Evolutionary conservation across 2,888 invertebrate genomes (phyloP), one percentile per base, ranked within the genome.

Genomic region (Rhingia rostrata): DNA sequence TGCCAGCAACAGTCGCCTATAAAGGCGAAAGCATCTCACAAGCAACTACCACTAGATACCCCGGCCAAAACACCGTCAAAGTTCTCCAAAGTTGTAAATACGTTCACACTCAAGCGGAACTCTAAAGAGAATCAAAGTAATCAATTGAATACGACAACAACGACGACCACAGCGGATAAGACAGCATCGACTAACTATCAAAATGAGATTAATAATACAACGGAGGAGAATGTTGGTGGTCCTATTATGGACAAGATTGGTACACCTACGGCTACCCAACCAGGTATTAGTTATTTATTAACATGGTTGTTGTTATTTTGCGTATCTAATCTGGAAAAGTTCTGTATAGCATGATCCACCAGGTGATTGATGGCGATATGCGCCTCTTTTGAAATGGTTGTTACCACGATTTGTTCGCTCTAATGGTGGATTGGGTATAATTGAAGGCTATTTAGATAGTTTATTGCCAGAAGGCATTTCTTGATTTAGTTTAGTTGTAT

Each of bases 61-160:
- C 78, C 79, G 51, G 69, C 72, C 49, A 87, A 86, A 39, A 53
- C 86, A 53, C 86, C 83, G 56, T 88, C 87, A 12, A 88, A 88
- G 85, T 87, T 88, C 75, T 77, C 88, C n/a, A 88, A 87, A 87
- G 87, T 88, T 87, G 88, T 90, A 87, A 88, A 90, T 88, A 89
- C 89, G 86, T 89, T 90, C 85, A 87, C 91, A 87, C 88, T 90
- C 60, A 88, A 90, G 87, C 88, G 90, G 84, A 85, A 86, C 63
- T 54, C 72, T 7, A 87, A 87, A 64, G 86, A 86, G 33, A 86
- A 86, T 56, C 86, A 70, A 43, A 63, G 63, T 53, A 70, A 72
- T 64, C 60, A 80, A 64, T 56, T 79, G 53, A 83, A 77, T 47
- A 78, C 70, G 75, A 74, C 51, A 63, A 14, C 60, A 53, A 75